Percentiles rank a stretch among this genome's conserved stretches.
Conservation (phyloP, 2,888 invertebrate species). For the Drosophila kokeensis region DNA sequence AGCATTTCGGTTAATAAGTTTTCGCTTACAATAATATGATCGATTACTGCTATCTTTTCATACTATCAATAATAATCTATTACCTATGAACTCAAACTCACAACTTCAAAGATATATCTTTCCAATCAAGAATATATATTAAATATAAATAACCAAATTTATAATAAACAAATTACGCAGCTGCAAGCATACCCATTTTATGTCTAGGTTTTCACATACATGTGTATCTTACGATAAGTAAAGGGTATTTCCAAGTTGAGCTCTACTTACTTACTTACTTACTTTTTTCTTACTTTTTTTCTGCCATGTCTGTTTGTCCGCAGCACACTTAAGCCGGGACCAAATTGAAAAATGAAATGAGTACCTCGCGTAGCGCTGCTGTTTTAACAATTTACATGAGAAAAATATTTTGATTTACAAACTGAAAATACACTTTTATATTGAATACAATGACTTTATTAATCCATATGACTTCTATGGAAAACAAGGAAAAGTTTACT, state of each 20-base stretch:
- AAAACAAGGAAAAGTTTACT: neutral
- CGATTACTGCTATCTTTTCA: neutral
- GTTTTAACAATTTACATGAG: conserved; percentile 42
- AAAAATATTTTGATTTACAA: conserved; percentile 37
- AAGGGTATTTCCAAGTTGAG: neutral
- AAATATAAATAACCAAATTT: too few species aligned
- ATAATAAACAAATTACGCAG: too few species aligned
- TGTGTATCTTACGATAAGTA: neutral
- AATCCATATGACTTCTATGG: neutral
- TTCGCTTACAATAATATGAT: neutral
- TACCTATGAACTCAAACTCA: too few species aligned
- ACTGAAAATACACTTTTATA: conserved; percentile 5
- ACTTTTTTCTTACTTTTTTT: neutral
- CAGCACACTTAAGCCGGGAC: conserved; percentile 30
- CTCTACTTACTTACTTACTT: too few species aligned
- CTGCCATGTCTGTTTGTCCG: conserved; percentile 2
- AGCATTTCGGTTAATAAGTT: neutral
- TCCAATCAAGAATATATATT: neutral
- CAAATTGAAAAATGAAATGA: conserved; percentile 45
- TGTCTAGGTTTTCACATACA: neutral
- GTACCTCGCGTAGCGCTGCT: conserved; percentile 14
- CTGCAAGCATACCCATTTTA: too few species aligned
- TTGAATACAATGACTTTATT: neutral
- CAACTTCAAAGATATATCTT: neutral
- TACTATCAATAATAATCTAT: neutral